A percentile compares a stretch with the other conserved stretches of the same genome.
Evolutionary conservation across 2,797 vertebrate species (phyloP).

Genomic region (Tauraco hartlaubi): DNA sequence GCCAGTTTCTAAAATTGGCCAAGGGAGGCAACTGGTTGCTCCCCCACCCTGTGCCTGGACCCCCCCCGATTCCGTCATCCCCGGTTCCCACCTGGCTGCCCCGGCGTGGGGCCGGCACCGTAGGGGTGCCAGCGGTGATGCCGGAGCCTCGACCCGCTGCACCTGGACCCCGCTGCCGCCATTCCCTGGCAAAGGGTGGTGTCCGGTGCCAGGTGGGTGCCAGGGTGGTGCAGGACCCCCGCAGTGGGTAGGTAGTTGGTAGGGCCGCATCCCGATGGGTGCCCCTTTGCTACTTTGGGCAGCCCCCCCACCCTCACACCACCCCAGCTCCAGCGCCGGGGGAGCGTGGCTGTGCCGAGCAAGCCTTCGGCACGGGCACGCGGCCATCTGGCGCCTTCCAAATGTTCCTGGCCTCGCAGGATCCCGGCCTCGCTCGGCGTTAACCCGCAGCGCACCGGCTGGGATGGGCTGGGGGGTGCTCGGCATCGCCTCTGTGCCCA

Average conservation of each 20-base stretch:
- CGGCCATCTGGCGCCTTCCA: constrained; percentile 65
- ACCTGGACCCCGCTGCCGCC: not conserved
- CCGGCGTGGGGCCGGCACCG: not conserved
- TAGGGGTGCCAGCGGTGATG: not conserved
- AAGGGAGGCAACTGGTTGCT: constrained; percentile 36
- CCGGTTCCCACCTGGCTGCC: not conserved
- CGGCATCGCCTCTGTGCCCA: rapidly evolving
- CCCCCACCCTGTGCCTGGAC: not conserved
- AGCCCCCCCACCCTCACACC: not conserved
- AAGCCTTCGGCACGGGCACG: constrained; percentile 55
- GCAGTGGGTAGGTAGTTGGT: too few relatives aligned
- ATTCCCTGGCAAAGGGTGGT: too few relatives aligned
- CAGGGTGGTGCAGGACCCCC: not conserved
- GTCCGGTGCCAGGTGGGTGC: not conserved
- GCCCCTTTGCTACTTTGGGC: not conserved
- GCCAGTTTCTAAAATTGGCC: constrained; percentile 71
- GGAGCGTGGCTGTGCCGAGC: constrained; percentile 24
- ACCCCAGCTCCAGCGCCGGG: not conserved
- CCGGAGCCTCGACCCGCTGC: not conserved
- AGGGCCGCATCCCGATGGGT: not conserved
- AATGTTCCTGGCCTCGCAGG: constrained; percentile 64
- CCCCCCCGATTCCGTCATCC: not conserved
- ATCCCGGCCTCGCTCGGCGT: constrained; percentile 37
- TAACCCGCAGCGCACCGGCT: constrained; percentile 41
- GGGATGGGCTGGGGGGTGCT: not conserved